Evolutionary conservation across 2,797 vertebrate genomes (phyloP).

Genomic region (Oreochromis grahami): DNA sequence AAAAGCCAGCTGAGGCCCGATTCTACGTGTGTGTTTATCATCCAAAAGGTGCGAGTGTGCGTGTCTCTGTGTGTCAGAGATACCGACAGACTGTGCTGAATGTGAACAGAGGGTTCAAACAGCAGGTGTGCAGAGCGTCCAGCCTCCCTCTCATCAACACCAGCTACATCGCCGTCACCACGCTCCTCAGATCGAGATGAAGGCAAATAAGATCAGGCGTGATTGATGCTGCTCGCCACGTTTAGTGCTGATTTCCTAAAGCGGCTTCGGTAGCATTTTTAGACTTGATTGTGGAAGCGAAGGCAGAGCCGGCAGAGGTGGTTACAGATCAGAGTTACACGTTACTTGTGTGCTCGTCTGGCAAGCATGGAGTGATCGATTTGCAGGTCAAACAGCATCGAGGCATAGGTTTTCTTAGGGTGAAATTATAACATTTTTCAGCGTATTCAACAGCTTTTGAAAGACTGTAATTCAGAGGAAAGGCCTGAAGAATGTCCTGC

Average conservation of each 20-base stretch:
- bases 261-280: constrained; percentile 6
- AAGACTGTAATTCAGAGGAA: background rate
- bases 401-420: background rate
- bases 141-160: background rate
- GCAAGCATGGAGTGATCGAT: constrained; percentile 7
- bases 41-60: background rate
- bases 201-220: constrained; percentile 5
- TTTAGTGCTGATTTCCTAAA: constrained; percentile 24
- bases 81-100: background rate
- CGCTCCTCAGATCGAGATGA: background rate
- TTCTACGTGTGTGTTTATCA: background rate
- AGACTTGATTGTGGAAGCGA: background rate
- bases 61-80: background rate
- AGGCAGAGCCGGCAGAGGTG: constrained; percentile 17
- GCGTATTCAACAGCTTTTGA: background rate
- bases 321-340: constrained; percentile 8
- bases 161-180: background rate
- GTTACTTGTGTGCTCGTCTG: background rate
- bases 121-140: constrained; percentile 28
- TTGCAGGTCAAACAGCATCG: background rate
- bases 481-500: background rate
- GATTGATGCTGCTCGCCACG: constrained; percentile 27
- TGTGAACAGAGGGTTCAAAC: constrained; percentile 16
- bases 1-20: background rate
- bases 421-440: background rate